phyloP scores from a whole-genome alignment of 1,140 invertebrate genomes.

The Potamilus streckersoni region DNA sequence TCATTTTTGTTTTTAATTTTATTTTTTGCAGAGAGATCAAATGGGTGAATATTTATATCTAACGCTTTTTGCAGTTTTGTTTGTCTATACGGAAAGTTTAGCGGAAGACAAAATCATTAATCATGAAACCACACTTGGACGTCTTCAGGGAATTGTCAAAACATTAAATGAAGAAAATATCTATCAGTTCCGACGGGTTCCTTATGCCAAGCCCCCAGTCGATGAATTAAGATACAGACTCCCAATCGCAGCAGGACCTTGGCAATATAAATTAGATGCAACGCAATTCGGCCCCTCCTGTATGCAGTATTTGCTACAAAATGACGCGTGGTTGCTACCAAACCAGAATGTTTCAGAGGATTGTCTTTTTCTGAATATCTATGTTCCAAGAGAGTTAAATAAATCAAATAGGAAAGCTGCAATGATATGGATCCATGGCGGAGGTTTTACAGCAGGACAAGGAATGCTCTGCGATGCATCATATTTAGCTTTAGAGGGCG shows the following conservation, averaged over 20 bases:
- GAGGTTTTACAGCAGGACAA: slow-evolving; percentile 89
- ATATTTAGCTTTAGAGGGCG: slow-evolving; percentile 76
- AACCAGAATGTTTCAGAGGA: slow-evolving; percentile 76
- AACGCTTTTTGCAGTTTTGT: too few relatives aligned
- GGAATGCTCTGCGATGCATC: slow-evolving; percentile 90
- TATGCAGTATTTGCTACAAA: slow-evolving; percentile 18
- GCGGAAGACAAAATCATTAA: too few relatives aligned
- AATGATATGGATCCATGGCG: slow-evolving; percentile 96
- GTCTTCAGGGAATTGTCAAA: too few relatives aligned
- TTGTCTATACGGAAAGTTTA: too few relatives aligned
- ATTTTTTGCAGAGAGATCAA: too few relatives aligned
- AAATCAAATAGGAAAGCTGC: slow-evolving; percentile 71
- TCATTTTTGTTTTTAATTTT: too few relatives aligned
- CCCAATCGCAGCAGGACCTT: not conserved
- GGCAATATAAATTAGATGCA: slow-evolving; percentile 1
- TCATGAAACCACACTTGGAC: too few relatives aligned
- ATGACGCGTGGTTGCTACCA: slow-evolving; percentile 16
- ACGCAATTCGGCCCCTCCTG: slow-evolving; percentile 24
- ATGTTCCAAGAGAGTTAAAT: slow-evolving; percentile 73
- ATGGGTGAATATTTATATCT: too few relatives aligned
- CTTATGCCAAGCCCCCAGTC: slow-evolving; percentile 23
- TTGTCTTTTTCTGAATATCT: slow-evolving; percentile 94
- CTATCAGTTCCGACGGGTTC: slow-evolving; percentile 19
- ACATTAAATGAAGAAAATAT: not conserved
- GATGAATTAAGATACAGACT: slow-evolving; percentile 15